phyloP scores from a whole-genome alignment of 1,140 invertebrate species.

The Myzus persicae region DNA sequence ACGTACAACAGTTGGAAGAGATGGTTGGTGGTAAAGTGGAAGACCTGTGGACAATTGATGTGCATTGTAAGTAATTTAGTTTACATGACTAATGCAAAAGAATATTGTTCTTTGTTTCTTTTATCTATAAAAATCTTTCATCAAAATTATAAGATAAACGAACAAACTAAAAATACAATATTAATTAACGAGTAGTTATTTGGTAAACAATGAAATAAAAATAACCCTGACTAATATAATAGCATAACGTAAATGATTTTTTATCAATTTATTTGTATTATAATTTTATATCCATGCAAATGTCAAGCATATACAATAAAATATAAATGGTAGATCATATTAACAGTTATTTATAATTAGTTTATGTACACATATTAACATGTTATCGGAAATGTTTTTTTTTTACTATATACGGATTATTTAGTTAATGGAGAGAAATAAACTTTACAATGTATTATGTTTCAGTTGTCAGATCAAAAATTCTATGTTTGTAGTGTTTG shows the following conservation, averaged over 20 bases:
- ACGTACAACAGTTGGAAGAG: constrained; percentile 64
- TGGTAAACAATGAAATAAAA: not conserved
- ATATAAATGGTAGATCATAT: not conserved
- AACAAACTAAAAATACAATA: not conserved
- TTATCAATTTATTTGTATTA: too few species aligned
- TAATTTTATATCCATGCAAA: not conserved
- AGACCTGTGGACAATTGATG: constrained; percentile 80
- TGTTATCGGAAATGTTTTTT: not conserved
- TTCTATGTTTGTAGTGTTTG: not conserved
- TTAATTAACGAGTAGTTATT: not conserved
- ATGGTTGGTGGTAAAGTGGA: constrained; percentile 76
- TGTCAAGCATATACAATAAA: not conserved
- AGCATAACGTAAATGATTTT: too few species aligned
- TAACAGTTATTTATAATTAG: not conserved
- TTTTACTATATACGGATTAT: too few species aligned
- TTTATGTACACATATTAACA: too few species aligned
- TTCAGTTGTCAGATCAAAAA: not conserved
- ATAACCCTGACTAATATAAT: not conserved
- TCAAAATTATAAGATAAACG: not conserved
- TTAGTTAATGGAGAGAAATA: not conserved
- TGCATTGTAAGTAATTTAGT: constrained; percentile 77
- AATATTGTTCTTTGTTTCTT: not conserved
- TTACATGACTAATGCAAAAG: not conserved
- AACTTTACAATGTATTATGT: not conserved
- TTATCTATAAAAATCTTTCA: not conserved